Evolutionary conservation across 2,113 vertebrate genomes (phyloP).

Genomic region (Bubo bubo): DNA sequence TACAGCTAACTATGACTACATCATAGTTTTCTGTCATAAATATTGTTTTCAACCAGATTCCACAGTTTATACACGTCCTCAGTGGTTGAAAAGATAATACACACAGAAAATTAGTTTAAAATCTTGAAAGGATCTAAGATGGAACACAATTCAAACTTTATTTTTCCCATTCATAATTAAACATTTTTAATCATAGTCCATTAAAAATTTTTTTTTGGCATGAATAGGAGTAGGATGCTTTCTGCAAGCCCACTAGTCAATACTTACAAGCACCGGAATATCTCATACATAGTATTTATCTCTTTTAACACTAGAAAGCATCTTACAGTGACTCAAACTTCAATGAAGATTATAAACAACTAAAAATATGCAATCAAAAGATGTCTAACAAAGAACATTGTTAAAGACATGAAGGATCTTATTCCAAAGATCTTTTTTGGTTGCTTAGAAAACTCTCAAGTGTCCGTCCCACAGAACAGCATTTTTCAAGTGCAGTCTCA

Average conservation of each 20-base stretch:
- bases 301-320: neutral
- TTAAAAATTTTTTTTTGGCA: neutral
- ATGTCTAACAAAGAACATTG: neutral
- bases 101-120: neutral
- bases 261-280: neutral
- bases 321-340: neutral
- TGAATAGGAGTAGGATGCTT: neutral
- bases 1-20: neutral
- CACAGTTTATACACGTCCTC: neutral
- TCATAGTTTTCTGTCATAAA: neutral
- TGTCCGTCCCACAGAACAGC: neutral
- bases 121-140: neutral
- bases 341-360: neutral
- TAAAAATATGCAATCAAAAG: neutral
- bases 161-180: neutral
- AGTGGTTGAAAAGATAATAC: neutral
- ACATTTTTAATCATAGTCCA: neutral
- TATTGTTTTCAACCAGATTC: neutral
- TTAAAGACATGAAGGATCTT: neutral
- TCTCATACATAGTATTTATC: neutral
- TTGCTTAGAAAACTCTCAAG: neutral
- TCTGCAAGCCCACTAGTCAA: neutral
- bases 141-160: neutral
- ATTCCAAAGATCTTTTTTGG: neutral
- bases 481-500: neutral